These are phyloP conservation scores for mouse (Mus musculus) DNA, from an alignment of 2,113 vertebrate genomes.

Conservation along the genomic window DNA sequence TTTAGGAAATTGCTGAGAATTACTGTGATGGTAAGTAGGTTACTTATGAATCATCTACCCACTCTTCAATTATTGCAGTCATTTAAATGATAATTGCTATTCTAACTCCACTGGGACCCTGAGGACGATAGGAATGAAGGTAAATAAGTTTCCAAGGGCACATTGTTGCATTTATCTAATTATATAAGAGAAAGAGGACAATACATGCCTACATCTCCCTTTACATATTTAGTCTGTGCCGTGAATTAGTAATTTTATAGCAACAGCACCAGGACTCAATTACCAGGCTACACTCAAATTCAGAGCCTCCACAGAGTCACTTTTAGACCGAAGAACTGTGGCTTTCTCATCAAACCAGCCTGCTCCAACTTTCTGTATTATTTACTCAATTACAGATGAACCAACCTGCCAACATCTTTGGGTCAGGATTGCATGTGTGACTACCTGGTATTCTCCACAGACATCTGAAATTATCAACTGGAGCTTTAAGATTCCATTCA, in stretches of 20 bases:
- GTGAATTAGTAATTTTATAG: background rate
- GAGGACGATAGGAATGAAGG: background rate
- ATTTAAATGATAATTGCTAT: conserved; percentile 36
- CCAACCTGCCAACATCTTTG: background rate
- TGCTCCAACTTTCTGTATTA: background rate
- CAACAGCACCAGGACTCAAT: too few relatives aligned
- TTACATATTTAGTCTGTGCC: background rate
- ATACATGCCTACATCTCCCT: background rate
- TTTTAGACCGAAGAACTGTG: background rate
- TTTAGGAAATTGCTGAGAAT: background rate
- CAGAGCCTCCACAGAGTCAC: background rate
- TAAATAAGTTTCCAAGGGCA: conserved; percentile 4
- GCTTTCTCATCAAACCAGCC: background rate
- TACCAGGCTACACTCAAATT: background rate
- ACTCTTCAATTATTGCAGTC: conserved; percentile 1
- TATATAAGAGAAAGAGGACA: background rate
- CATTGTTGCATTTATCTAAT: background rate
- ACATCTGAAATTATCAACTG: background rate
- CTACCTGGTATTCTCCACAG: background rate
- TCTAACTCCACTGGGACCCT: conserved; percentile 33
- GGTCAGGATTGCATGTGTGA: background rate
- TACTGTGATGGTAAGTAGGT: conserved; percentile 48
- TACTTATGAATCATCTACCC: background rate
- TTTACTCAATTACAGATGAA: conserved; percentile 14
- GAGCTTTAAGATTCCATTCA: background rate